phyloP scores from a whole-genome alignment of 2,888 invertebrate species.

The Polia nebulosa region DNA sequence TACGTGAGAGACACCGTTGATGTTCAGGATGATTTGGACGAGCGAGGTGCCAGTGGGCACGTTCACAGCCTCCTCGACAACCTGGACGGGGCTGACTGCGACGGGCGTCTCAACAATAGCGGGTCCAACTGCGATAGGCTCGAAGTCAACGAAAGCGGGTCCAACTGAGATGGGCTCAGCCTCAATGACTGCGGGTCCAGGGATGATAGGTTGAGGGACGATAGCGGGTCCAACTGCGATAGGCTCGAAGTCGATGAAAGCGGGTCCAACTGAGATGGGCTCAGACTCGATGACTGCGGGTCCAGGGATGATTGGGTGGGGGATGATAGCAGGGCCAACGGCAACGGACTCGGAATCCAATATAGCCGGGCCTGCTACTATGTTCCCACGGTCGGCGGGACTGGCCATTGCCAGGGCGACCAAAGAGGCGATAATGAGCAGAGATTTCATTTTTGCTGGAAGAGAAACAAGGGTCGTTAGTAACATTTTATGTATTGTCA shows the following conservation, averaged over 20 bases:
- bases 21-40: constrained; percentile 76
- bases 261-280: constrained; percentile 46
- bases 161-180: constrained; percentile 21
- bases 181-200: constrained; percentile 36
- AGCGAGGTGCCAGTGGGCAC: constrained; percentile 58
- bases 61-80: constrained; percentile 20
- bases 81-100: constrained; percentile 34
- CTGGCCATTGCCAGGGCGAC: constrained; percentile 62
- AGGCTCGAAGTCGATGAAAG: constrained; percentile 35
- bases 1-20: constrained; percentile 61
- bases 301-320: constrained; percentile 49
- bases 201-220: constrained; percentile 5
- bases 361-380: constrained; percentile 61
- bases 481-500: background rate
- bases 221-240: constrained; percentile 51
- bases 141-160: background rate
- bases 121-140: too few relatives aligned
- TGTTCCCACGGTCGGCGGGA: constrained; percentile 64
- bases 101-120: constrained; percentile 33
- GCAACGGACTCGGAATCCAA: constrained; percentile 55
- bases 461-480: background rate
- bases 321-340: constrained; percentile 54
- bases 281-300: constrained; percentile 48
- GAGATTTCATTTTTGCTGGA: constrained; percentile 62
- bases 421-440: constrained; percentile 60